Base-by-base conservation (phyloP, 2,888 invertebrate species). In the Parthenolecanium corni region DNA sequence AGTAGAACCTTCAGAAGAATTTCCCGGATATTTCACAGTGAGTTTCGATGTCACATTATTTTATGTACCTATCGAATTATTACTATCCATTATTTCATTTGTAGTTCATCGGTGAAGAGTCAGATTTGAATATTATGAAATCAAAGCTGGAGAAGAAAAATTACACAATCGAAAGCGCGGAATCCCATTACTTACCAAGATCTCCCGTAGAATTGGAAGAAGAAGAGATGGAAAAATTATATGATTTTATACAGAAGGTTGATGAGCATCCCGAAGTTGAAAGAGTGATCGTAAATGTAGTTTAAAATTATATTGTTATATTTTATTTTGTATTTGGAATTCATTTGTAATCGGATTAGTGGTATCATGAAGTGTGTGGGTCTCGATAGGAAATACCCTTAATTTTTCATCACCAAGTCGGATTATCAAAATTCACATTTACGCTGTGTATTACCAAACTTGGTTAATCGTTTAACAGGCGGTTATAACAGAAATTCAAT, bases 1-100 rank as follows among this genome's bases (percentile, higher is more conserved):
- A 66, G 82, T 85, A 3, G 76, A 76, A 69, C 70, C 80, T 1
- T 71, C 73, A 1, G 70, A 73, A 3, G 73, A 72, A 42, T 72
- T 71, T 67, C 70, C 66, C 64, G 69, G 73, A n/a, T 69, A 72
- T 69, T 74, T 73, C 65, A 68, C 67, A 65, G 38, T 46, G 57
- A 63, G 25, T n/a, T 18, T 14, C 9, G 2, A 49, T n/a, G 21
- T 12, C 3, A 21, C 12, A 14, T 11, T 47, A 20, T 16, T 6
- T 47, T 47, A 18, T 21, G 47, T 11, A 47, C 3, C 44, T 44
- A 4, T 16, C 44, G 16, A 14, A 44, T 4, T n/a, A 9, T 14
- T 20, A 49, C 6, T 16, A 6, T 49, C 9, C 18, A 20, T 49
- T 9, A 49, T 21, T 42, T 3, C 21, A 23, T 54, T 54, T n/a